Percentiles rank a stretch among this genome's conserved stretches.
phyloP scores from a whole-genome alignment of 2,888 invertebrate genomes.

The Lysandra coridon region DNA sequence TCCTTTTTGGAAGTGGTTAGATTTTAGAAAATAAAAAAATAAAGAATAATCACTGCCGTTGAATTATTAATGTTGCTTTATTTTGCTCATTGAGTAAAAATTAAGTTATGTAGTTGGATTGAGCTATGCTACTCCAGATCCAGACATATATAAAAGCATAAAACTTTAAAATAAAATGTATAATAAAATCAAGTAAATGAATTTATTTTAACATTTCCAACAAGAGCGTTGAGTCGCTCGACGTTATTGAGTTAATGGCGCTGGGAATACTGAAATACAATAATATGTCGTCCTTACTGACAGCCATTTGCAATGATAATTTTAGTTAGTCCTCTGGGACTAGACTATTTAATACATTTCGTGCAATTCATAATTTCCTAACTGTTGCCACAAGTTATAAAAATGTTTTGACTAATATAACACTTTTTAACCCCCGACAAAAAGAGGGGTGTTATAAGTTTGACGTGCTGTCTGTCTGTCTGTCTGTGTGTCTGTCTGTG shows the following conservation, averaged over 20 bases:
- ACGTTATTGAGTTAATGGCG: neutral
- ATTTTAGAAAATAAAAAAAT: too few species aligned
- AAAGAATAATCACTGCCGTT: too few species aligned
- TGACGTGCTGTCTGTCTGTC: too few species aligned
- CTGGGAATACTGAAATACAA: constrained; percentile 7
- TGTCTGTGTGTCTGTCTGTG: too few species aligned
- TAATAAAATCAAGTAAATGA: neutral
- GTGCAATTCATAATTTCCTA: neutral
- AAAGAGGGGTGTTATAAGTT: too few species aligned
- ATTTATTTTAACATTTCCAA: neutral
- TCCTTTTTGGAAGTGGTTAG: too few species aligned
- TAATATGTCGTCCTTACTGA: neutral
- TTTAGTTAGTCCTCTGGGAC: neutral
- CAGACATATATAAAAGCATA: neutral
- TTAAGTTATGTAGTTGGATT: too few species aligned
- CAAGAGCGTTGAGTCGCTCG: neutral
- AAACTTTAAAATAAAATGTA: neutral
- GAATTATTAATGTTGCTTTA: too few species aligned
- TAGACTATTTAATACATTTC: neutral
- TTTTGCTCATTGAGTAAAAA: too few species aligned
- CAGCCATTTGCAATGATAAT: neutral
- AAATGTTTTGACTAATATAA: too few species aligned
- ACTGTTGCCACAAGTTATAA: too few species aligned
- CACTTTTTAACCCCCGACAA: too few species aligned
- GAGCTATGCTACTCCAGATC: neutral